Conservation (phyloP, 2,888 invertebrate genomes). For the Camptogramma bilineatum region DNA sequence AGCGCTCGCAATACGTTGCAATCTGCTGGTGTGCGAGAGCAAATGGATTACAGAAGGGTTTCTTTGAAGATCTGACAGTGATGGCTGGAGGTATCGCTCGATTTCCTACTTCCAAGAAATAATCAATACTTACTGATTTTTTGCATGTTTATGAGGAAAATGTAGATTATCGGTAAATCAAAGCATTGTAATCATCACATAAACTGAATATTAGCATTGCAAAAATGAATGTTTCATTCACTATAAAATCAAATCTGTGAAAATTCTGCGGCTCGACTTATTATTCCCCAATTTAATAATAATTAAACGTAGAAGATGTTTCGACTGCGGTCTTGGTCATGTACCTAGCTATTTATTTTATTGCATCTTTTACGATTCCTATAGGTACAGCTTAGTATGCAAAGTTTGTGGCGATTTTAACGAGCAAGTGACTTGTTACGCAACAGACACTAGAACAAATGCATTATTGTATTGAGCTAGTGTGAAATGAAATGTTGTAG, state of each 20-base stretch:
- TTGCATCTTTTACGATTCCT: not conserved
- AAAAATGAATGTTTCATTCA: not conserved
- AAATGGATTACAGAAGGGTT: slow-evolving; percentile 3
- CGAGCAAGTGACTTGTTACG: no score
- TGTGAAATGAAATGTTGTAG: no score
- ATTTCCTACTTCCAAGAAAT: not conserved
- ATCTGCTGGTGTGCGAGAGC: not conserved
- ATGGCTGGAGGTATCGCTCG: not conserved
- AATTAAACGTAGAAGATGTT: no score
- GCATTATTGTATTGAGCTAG: no score
- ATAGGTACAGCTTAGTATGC: not conserved
- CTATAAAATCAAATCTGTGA: no score
- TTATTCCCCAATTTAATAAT: no score
- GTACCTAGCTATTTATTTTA: not conserved
- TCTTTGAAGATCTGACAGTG: slow-evolving; percentile 19
- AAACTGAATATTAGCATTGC: not conserved
- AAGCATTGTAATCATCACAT: no score
- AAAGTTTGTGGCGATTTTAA: no score
- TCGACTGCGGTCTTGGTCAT: no score
- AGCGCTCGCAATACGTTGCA: not conserved
- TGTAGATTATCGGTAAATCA: not conserved
- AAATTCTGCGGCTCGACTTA: no score
- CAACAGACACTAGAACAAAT: no score
- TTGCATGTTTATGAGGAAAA: not conserved
- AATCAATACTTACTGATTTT: not conserved